phyloP scores from a whole-genome alignment of 2,113 vertebrate species.

The Sclerurus mexicanus region DNA sequence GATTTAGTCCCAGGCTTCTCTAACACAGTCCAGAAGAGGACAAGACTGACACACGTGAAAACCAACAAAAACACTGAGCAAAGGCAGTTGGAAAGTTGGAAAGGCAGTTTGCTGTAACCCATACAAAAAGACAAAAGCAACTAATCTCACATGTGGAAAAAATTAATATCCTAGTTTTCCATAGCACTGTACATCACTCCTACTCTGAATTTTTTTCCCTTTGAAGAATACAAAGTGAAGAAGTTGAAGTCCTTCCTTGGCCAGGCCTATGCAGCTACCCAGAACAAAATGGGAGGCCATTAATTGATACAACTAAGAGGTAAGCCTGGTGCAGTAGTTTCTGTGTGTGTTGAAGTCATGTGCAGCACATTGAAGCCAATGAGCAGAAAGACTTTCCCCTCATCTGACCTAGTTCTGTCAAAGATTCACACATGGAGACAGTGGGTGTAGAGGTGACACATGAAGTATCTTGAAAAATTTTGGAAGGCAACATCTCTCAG shows the following conservation, averaged over 20 bases:
- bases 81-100: not conserved
- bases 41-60: not conserved
- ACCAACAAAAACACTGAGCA: not conserved
- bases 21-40: not conserved
- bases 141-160: not conserved
- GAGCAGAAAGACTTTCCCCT: constrained; percentile 7
- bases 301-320: not conserved
- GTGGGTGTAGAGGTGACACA: constrained; percentile 50
- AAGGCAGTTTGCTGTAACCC: not conserved
- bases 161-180: not conserved
- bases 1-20: not conserved
- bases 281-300: not conserved
- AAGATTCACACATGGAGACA: constrained; percentile 26
- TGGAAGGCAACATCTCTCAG: not conserved
- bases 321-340: not conserved
- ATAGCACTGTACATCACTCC: not conserved
- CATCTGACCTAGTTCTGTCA: constrained; percentile 58
- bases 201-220: not conserved
- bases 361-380: not conserved
- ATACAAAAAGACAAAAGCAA: not conserved
- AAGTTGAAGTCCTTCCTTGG: not conserved
- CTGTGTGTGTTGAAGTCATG: not conserved
- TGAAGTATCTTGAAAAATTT: not conserved
- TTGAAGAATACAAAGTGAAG: not conserved
- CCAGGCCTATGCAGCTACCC: not conserved